Evolutionary conservation across 1,140 invertebrate species (phyloP).

Genomic region (Scaptodrosophila lebanonensis): DNA sequence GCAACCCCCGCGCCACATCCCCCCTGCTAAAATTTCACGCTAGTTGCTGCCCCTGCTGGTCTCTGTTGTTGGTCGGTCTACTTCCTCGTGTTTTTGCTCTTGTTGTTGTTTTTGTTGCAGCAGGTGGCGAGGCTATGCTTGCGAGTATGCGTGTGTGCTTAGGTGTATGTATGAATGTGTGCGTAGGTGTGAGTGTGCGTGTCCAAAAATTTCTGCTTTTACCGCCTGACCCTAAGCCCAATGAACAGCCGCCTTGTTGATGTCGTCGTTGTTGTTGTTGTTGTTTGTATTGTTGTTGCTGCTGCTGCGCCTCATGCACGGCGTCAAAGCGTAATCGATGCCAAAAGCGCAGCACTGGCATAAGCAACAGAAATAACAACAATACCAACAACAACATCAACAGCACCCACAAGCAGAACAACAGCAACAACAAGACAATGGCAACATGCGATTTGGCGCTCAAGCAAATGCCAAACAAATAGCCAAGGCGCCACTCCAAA

Average conservation of each 20-base stretch:
- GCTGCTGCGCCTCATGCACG: not conserved
- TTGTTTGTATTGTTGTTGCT: too few species aligned
- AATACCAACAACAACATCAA: too few species aligned
- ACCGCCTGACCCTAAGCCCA: conserved; percentile 41
- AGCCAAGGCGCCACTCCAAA: too few species aligned
- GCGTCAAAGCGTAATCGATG: conserved; percentile 48
- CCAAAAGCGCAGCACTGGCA: conserved; percentile 3
- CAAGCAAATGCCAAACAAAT: not conserved
- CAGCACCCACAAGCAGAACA: too few species aligned
- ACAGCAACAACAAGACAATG: not conserved
- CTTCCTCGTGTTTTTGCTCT: not conserved
- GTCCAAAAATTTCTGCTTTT: conserved; percentile 43
- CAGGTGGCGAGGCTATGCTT: not conserved
- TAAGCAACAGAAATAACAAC: too few species aligned
- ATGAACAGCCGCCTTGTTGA: conserved; percentile 15
- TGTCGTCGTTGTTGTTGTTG: conserved; percentile 16
- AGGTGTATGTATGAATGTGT: too few species aligned
- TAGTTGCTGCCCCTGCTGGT: conserved; percentile 38
- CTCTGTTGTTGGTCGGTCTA: too few species aligned
- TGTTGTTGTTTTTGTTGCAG: conserved; percentile 4
- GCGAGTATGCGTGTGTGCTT: too few species aligned
- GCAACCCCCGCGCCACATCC: conserved; percentile 61
- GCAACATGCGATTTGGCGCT: not conserved
- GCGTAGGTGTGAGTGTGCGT: conserved; percentile 24
- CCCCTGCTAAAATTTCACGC: conserved; percentile 11